These are phyloP conservation scores for Sylvietta virens DNA, from an alignment of 2,113 vertebrate species.

Conservation along the genomic window DNA sequence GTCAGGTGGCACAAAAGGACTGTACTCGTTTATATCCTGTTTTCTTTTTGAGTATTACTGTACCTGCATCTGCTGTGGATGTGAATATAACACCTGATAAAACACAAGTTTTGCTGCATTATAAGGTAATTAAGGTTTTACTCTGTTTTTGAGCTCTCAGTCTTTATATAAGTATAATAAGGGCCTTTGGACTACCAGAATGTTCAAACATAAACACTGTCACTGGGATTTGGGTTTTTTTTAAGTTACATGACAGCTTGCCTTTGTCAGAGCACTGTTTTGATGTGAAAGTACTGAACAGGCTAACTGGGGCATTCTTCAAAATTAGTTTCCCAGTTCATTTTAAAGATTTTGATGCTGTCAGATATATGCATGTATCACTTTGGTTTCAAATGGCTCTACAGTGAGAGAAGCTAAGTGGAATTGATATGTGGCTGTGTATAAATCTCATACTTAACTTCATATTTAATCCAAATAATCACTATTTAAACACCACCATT, in stretches of 20 bases:
- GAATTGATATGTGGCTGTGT: background rate
- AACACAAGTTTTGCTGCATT: conserved; percentile 88
- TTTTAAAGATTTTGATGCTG: background rate
- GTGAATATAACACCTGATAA: conserved; percentile 96
- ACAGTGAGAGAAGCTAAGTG: background rate
- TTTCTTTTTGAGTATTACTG: conserved; percentile 83
- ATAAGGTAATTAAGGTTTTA: conserved; percentile 82
- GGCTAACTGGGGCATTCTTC: background rate
- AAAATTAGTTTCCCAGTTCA: background rate
- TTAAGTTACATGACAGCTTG: background rate
- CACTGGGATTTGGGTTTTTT: rapidly evolving
- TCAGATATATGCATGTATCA: background rate
- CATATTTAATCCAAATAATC: background rate
- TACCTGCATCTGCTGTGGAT: conserved; percentile 84
- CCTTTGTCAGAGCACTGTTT: background rate
- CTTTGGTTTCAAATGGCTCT: background rate
- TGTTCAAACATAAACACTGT: background rate
- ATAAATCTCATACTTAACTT: background rate
- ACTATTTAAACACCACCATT: background rate
- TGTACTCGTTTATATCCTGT: conserved; percentile 79
- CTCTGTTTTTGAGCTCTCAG: background rate
- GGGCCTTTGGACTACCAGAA: background rate
- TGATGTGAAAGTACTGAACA: background rate
- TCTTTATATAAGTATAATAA: background rate
- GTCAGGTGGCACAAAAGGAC: conserved; percentile 72